phyloP scores from a whole-genome alignment of 2,888 invertebrate genomes.

The Athalia cordata region DNA sequence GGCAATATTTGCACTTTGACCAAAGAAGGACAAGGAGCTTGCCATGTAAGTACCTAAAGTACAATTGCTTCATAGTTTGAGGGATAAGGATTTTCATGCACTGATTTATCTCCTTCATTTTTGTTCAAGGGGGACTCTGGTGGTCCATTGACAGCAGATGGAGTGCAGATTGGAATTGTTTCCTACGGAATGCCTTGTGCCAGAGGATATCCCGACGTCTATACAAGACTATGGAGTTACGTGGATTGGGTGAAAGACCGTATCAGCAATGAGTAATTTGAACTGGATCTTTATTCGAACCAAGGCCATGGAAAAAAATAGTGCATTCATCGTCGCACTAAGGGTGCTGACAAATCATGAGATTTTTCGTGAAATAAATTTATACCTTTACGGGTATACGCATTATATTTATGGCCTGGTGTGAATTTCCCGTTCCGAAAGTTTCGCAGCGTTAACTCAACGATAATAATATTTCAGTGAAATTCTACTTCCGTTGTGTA shows the following conservation, averaged over 20 bases:
- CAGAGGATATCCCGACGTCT: conserved; percentile 57
- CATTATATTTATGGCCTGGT: neutral
- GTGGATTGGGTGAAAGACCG: conserved; percentile 52
- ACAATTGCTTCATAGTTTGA: neutral
- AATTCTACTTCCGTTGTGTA: conserved; percentile 13
- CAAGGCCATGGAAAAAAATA: neutral
- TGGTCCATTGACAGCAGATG: conserved; percentile 57
- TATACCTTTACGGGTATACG: too few species aligned
- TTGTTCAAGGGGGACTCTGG: conserved; percentile 58
- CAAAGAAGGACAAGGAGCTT: conserved; percentile 65
- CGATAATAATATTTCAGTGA: conserved; percentile 14
- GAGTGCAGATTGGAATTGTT: conserved; percentile 60
- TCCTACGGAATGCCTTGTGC: conserved; percentile 60
- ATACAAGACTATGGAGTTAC: conserved; percentile 55
- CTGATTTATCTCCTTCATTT: neutral
- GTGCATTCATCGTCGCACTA: too few species aligned
- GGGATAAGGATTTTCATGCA: neutral
- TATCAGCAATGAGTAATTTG: neutral
- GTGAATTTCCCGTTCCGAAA: neutral
- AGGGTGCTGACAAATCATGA: too few species aligned
- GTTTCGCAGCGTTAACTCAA: conserved; percentile 20
- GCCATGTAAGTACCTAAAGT: conserved; percentile 60
- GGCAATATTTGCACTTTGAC: conserved; percentile 66
- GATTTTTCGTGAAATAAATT: too few species aligned
- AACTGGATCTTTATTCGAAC: neutral